These are phyloP conservation scores for Thunnus thynnus DNA, from an alignment of 2,113 vertebrate species.

Conservation along the genomic window DNA sequence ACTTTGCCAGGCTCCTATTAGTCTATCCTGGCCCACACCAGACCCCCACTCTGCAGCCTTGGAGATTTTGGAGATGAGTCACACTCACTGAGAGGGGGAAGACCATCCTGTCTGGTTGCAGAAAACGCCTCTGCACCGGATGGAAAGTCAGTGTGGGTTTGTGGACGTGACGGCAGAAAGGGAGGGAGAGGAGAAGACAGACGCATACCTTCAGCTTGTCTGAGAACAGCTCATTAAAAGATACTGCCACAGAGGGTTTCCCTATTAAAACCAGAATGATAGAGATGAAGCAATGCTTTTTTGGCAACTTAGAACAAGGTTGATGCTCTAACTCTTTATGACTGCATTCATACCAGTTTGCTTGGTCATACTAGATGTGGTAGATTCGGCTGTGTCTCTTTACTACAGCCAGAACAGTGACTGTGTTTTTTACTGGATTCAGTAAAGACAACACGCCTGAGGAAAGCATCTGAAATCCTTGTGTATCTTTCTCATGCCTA, in stretches of 20 bases:
- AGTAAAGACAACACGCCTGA: conserved; percentile 30
- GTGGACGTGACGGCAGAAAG: conserved; percentile 43
- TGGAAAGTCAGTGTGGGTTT: conserved; percentile 67
- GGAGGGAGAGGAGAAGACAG: conserved; percentile 12
- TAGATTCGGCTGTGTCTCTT: conserved; percentile 13
- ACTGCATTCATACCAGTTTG: conserved; percentile 3
- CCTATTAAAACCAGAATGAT: conserved; percentile 29
- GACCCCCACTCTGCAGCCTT: conserved; percentile 46
- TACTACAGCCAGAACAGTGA: conserved; percentile 34
- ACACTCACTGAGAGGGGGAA: conserved; percentile 44
- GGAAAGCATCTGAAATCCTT: conserved; percentile 24
- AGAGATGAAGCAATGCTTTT: conserved; percentile 27
- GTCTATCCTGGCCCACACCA: conserved; percentile 28
- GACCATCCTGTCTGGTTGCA: conserved; percentile 55
- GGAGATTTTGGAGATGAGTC: conserved; percentile 60
- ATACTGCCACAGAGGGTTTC: conserved; percentile 9
- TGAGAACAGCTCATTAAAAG: conserved; percentile 37
- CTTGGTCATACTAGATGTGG: conserved; percentile 20
- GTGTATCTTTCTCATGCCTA: conserved; percentile 29
- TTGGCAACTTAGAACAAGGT: conserved; percentile 33
- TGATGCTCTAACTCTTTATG: neutral
- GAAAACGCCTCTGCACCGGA: conserved; percentile 48
- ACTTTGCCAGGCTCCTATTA: conserved; percentile 49
- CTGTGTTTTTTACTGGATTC: conserved; percentile 40
- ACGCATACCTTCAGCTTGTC: conserved; percentile 41